Base-by-base conservation (phyloP, 2,888 invertebrate genomes). In the Mallateleia sp. region DNA sequence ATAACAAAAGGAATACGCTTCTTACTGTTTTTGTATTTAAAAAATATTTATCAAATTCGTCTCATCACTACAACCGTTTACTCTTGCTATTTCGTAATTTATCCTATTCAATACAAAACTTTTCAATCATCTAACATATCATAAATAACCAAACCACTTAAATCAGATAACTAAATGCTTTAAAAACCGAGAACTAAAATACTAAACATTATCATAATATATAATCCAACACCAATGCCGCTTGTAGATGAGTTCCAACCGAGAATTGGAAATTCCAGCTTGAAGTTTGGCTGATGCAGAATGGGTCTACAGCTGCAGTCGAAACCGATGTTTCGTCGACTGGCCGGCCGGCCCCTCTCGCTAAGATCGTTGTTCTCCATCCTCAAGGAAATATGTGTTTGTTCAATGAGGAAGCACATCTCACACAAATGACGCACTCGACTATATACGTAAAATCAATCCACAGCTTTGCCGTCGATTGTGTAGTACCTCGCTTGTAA, bases 381-480 rank as follows among this genome's bases (percentile, higher is more conserved):
- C 85, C 66, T 72, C 54, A 84, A 83, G 86, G 82, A 89, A 90
- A 88, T 89, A 85, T 89, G 88, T 89, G 89, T 89, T 89, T 87
- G 89, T 87, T 86, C 85, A 88, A 89, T 87, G 88, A 89, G 89
- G 88, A 88, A 86, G 88, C 84, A 86, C 81, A 87, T 89, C 90
- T 74, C 89, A 91, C 92, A 92, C 92, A 92, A 92, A 92, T 92
- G 92, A 93, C 90, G 91, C 86, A 84, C 89, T 38, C 85, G 87
- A 88, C 88, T 89, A 91, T 92, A 89, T 91, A 92, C 90, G 93
- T 92, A 93, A 94, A 94, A 94, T 94, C 94, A 93, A 94, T 93
- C 92, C 90, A 90, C 89, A 87, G 93, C 92, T 92, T 91, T 92
- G 91, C 91, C 91, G 90, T 91, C 90, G 92, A 93, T 93, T 92